Conservation (phyloP, 2,113 vertebrate genomes). For the Xyliphius kryptos region DNA sequence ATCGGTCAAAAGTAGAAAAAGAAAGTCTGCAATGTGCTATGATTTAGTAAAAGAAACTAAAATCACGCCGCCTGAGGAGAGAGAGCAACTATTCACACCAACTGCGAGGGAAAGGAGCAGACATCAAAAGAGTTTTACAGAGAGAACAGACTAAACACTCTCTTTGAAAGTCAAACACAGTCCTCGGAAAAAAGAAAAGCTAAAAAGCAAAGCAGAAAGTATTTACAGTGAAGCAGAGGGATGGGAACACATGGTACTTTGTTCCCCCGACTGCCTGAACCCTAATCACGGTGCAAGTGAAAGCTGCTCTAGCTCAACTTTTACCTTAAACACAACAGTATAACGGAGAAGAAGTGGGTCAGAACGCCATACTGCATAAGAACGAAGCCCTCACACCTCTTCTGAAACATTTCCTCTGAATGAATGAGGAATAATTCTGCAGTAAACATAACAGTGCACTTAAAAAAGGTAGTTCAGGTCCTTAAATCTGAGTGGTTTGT, state of each 20-base stretch:
- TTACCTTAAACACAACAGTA: background rate
- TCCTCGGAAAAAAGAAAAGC: conserved; percentile 6
- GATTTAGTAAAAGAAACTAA: conserved; percentile 44
- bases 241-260: conserved; percentile 40
- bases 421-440: too few species aligned
- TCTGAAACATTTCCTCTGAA: too few species aligned
- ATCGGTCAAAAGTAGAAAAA: too few species aligned
- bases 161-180: conserved; percentile 17
- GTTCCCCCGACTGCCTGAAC: conserved; percentile 51
- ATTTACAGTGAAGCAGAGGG: conserved; percentile 35
- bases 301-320: conserved; percentile 29
- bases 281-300: conserved; percentile 46
- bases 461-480: too few species aligned
- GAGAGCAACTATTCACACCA: conserved; percentile 14
- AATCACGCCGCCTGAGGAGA: conserved; percentile 26
- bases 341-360: too few species aligned
- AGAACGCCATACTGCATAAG: too few species aligned
- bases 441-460: too few species aligned
- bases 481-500: too few species aligned
- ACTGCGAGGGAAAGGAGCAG: conserved; percentile 3
- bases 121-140: conserved; percentile 33
- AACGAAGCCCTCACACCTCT: too few species aligned
- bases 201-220: conserved; percentile 4
- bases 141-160: conserved; percentile 16
- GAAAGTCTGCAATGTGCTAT: conserved; percentile 9